A percentile compares a stretch with the other conserved stretches of the same genome.
phyloP scores from a whole-genome alignment of 1,140 invertebrate genomes.

The Pseudomyrmex gracilis region DNA sequence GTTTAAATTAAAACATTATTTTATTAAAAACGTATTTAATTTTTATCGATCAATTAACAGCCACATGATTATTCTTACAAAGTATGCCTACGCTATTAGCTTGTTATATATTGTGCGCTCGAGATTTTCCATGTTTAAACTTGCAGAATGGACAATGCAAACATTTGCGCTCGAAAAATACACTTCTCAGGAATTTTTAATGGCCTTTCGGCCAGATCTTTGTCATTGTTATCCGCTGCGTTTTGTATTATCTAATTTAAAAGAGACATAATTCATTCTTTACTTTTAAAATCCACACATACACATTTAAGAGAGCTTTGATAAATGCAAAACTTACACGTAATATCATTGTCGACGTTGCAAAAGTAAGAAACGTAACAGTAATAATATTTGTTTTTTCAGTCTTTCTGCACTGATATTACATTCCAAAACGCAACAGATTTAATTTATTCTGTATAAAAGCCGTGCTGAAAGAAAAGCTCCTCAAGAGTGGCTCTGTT shows the following conservation, averaged over 20 bases:
- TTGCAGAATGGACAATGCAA: neutral
- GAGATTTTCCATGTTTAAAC: neutral
- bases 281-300: neutral
- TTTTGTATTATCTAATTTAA: neutral
- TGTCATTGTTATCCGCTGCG: neutral
- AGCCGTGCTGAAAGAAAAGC: constrained; percentile 22
- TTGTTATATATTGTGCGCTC: neutral
- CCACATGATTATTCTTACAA: neutral
- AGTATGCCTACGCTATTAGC: neutral
- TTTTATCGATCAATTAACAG: constrained; percentile 24
- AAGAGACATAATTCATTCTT: neutral
- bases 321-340: neutral
- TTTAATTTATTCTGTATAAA: constrained; percentile 43
- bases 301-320: neutral
- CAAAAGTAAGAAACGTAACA: constrained; percentile 5
- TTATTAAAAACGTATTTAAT: constrained; percentile 17
- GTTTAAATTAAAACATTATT: constrained; percentile 25
- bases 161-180: neutral
- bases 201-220: neutral
- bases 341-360: constrained; percentile 13
- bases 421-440: constrained; percentile 12
- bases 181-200: neutral
- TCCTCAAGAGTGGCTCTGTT: neutral
- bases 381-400: constrained; percentile 10
- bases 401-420: constrained; percentile 20